Base-by-base conservation (phyloP, 2,888 invertebrate species). In the Perizoma affinitatum region DNA sequence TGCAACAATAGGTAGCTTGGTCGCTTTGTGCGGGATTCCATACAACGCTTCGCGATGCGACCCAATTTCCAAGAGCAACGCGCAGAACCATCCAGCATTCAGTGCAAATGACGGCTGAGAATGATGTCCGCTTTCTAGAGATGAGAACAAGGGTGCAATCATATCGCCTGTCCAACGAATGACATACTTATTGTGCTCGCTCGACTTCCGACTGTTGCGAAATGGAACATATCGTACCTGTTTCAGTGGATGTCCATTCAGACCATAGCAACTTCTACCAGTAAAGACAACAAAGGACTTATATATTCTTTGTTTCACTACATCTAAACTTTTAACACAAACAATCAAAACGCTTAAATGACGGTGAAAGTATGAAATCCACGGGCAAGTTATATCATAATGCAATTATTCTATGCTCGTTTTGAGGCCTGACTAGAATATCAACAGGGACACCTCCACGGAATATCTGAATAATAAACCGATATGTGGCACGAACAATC, bases 11-110 rank as follows among this genome's bases (percentile, higher is more conserved):
- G 72, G 22, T 22, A 22, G 22, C 22, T 49, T 54, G 36, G 56
- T 47, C 65, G 62, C 66, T 58, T 62, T 62, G 54, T 58, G 67
- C 65, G 74, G 76, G 79, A 76, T 69, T 67, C 75, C 75, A 67
- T 72, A 70, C 75, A 78, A 75, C 62, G 74, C 74, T 70, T 76
- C 75, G 74, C 75, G 83, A 78, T 76, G 76, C 76, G 83, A 79
- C 82, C 82, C 72, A 79, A 82, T 82, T 83, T 79, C 76, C 76
- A 76, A 71, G 71, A 72, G 70, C 70, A 75, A 73, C 71, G 72
- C 68, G 70, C 67, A 74, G 71, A 10, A 57, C 41, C 70, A 73
- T 76, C 74, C 71, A 61, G 76, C 76, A 80, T 79, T 79, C 75
- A 80, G 76, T 81, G 76, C 80, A 82, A 82, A 22, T 3, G 3